These are phyloP conservation scores for Akabosia matsudoensis DNA, from an alignment of 1,140 invertebrate genomes.

Conservation along the genomic window DNA sequence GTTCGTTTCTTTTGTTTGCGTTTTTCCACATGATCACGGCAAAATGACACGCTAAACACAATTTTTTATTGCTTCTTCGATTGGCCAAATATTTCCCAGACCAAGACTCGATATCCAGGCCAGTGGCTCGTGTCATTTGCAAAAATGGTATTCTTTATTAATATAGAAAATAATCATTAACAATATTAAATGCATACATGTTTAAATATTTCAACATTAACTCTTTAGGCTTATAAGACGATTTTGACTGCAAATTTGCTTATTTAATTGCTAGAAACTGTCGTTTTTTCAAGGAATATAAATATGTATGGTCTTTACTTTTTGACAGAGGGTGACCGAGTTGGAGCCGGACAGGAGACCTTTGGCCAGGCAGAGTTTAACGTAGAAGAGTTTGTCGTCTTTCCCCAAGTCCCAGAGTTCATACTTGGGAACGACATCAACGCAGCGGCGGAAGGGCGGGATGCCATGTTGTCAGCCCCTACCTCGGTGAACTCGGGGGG, in stretches of 20 bases:
- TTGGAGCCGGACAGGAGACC: not conserved
- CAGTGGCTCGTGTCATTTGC: slow-evolving; percentile 14
- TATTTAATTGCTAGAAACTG: not conserved
- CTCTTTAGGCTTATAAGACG: no score
- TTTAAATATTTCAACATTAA: no score
- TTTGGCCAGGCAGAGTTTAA: slow-evolving; percentile 17
- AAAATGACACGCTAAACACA: not conserved
- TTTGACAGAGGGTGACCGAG: not conserved
- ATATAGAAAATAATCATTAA: not conserved
- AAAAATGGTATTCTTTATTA: slow-evolving; percentile 4
- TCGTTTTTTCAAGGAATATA: not conserved
- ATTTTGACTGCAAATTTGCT: not conserved
- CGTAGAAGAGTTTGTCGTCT: slow-evolving; percentile 24
- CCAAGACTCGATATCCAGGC: not conserved
- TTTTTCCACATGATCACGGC: not conserved
- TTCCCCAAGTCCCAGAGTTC: slow-evolving; percentile 21
- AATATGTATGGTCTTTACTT: not conserved
- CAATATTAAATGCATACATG: not conserved
- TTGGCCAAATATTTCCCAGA: not conserved
- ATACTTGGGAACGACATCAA: slow-evolving; percentile 16
- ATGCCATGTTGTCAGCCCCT: slow-evolving; percentile 1
- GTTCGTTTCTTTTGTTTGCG: not conserved
- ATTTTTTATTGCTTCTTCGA: not conserved
- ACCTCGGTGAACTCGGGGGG: not conserved
- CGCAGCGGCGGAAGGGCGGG: not conserved